A percentile compares a stretch with the other conserved stretches of the same genome.
Evolutionary conservation across 1,140 invertebrate species (phyloP).

Genomic region (Streblospio benedicti): DNA sequence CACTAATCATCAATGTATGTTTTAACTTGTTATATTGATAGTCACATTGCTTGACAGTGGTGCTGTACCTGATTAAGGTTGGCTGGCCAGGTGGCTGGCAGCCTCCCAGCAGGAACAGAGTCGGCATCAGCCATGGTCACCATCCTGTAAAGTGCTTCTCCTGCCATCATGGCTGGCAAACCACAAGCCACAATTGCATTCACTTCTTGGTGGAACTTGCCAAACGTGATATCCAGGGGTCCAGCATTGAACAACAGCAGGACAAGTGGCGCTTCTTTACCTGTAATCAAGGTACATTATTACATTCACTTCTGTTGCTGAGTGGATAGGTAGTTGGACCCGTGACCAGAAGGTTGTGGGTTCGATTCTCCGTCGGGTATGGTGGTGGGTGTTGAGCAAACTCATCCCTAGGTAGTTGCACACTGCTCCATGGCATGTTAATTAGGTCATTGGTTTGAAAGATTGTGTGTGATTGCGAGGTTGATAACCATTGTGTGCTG

Average conservation of each 20-base stretch:
- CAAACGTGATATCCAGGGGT: conserved; percentile 35
- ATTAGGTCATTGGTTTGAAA: background rate
- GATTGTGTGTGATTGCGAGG: background rate
- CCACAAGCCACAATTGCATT: conserved; percentile 36
- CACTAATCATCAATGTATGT: no score
- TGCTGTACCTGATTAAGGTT: conserved; percentile 26
- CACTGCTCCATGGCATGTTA: background rate
- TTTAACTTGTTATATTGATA: no score
- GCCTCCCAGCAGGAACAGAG: conserved; percentile 31
- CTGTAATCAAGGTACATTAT: background rate
- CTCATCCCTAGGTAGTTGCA: background rate
- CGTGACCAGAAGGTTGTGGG: no score
- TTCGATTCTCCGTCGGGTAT: no score
- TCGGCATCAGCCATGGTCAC: conserved; percentile 20
- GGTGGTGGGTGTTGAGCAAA: no score
- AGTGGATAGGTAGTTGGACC: background rate
- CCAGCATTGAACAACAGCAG: conserved; percentile 38
- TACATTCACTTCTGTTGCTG: background rate
- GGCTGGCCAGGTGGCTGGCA: conserved; percentile 35
- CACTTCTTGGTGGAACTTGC: conserved; percentile 22
- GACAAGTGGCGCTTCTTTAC: conserved; percentile 12
- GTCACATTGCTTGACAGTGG: conserved; percentile 28
- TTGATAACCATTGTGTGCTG: no score
- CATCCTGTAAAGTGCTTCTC: conserved; percentile 28
- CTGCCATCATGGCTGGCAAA: conserved; percentile 36